These are phyloP conservation scores for Tragelaphus strepsiceros DNA, from an alignment of 2,113 vertebrate genomes.

Conservation along the genomic window DNA sequence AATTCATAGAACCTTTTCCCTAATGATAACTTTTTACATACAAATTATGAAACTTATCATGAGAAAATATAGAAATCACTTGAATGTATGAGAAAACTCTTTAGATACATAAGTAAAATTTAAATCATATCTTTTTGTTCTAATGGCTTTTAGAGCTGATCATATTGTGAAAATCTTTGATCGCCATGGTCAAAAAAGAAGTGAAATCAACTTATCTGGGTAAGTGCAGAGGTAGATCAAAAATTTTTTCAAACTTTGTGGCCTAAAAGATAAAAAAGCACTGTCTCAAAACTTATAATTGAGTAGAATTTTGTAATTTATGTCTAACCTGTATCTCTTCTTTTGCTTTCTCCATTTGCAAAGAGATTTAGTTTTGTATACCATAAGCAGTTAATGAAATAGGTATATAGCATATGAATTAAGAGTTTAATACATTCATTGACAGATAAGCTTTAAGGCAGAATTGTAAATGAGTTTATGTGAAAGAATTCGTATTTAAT, in stretches of 20 bases:
- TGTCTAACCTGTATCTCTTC: neutral
- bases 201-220: constrained; percentile 93
- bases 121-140: neutral
- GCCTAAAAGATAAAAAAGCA: neutral
- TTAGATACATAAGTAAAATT: neutral
- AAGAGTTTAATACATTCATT: neutral
- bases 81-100: neutral
- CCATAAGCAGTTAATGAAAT: neutral
- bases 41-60: neutral
- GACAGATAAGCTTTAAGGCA: neutral
- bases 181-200: constrained; percentile 95
- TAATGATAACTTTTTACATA: neutral
- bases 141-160: constrained; percentile 84
- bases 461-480: neutral
- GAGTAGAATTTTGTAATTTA: neutral
- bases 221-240: constrained; percentile 74
- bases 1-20: neutral
- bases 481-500: neutral
- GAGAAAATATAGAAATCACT: neutral
- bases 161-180: constrained; percentile 95
- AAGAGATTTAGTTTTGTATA: neutral
- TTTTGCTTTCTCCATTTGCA: neutral
- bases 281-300: constrained; percentile 15
- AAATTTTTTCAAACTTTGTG: constrained; percentile 23
- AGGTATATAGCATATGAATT: neutral